Evolutionary conservation across 2,797 vertebrate genomes (phyloP).

Genomic region (Hippocampus kuda): DNA sequence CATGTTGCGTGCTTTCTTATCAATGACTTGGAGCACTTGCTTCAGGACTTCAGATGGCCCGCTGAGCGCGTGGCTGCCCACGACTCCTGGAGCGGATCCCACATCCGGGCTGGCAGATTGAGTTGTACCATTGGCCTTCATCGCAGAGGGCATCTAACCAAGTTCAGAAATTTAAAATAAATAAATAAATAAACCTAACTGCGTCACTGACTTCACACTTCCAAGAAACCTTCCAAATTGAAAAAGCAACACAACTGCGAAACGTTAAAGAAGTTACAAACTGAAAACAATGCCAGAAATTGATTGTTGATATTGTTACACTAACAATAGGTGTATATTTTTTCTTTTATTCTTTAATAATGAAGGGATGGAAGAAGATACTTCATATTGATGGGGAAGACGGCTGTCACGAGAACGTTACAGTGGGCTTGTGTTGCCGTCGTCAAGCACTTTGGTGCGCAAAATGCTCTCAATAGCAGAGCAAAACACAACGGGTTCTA

Average conservation of each 20-base stretch:
- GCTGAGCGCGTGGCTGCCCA: slow-evolving; percentile 51
- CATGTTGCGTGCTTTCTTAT: slow-evolving; percentile 93
- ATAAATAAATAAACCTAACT: too few relatives aligned
- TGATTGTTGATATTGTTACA: neutral
- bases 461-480: neutral
- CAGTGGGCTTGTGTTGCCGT: neutral
- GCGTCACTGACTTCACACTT: neutral
- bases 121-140: slow-evolving; percentile 79
- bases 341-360: neutral
- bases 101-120: slow-evolving; percentile 75
- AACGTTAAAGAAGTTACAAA: neutral
- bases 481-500: neutral
- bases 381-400: neutral
- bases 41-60: slow-evolving; percentile 85
- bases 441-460: neutral
- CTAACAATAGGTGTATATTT: neutral
- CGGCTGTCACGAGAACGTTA: neutral
- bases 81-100: slow-evolving; percentile 70
- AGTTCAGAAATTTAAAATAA: neutral
- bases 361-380: neutral
- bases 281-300: neutral
- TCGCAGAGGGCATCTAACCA: slow-evolving; percentile 88
- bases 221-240: neutral
- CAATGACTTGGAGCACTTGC: slow-evolving; percentile 87
- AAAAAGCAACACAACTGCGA: neutral